Conservation (phyloP, 2,113 vertebrate species). For the Eublepharis macularius region DNA sequence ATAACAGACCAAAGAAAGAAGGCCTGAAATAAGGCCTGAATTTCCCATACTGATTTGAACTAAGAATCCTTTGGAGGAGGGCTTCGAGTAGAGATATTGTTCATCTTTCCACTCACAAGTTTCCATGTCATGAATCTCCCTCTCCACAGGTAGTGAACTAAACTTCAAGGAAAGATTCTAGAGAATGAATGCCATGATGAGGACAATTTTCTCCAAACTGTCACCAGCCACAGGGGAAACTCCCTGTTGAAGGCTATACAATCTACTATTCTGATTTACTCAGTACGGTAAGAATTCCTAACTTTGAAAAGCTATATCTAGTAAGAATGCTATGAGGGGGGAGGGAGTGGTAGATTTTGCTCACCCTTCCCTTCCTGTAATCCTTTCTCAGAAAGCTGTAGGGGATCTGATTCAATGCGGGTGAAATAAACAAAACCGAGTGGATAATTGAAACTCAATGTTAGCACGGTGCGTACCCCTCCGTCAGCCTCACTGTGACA, state of each 20-base stretch:
- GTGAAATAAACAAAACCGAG: constrained; percentile 55
- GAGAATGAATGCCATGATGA: neutral
- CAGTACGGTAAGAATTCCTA: neutral
- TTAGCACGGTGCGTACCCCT: constrained; percentile 5
- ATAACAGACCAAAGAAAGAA: too few species aligned
- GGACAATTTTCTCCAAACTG: neutral
- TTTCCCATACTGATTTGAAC: too few species aligned
- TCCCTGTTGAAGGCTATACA: constrained; percentile 6
- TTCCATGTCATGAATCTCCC: too few species aligned
- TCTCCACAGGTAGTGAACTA: too few species aligned
- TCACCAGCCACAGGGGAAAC: neutral
- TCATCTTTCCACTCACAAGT: too few species aligned
- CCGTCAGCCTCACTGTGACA: constrained; percentile 33
- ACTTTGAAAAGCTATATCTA: neutral
- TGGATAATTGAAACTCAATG: constrained; percentile 57
- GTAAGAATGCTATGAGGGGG: neutral
- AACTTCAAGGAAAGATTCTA: too few species aligned
- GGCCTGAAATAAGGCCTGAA: too few species aligned
- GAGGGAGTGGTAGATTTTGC: constrained; percentile 42
- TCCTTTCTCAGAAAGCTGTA: constrained; percentile 49
- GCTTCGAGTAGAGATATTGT: too few species aligned
- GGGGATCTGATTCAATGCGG: constrained; percentile 49
- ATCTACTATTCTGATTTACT: neutral
- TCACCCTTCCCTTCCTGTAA: constrained; percentile 45
- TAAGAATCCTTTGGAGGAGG: too few species aligned